Percentiles rank a stretch among this genome's conserved stretches.
These are phyloP conservation scores for Calliopum simillimum DNA, from an alignment of 2,888 invertebrate species.

Conservation along the genomic window DNA sequence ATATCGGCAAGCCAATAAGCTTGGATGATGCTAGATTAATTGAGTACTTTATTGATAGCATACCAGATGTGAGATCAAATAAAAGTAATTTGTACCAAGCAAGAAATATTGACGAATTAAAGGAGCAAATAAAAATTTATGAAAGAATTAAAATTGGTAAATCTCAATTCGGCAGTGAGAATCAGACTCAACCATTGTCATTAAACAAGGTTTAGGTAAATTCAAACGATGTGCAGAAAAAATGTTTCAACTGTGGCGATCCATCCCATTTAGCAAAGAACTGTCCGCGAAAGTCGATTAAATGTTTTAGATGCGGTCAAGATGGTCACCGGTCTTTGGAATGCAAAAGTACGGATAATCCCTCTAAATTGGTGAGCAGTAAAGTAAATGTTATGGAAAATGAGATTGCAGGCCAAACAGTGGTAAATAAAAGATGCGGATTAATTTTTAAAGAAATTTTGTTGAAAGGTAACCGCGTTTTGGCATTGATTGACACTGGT, in stretches of 20 bases:
- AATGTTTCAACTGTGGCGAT: constrained; percentile 11
- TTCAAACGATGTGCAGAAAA: background rate
- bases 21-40: constrained; percentile 28
- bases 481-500: too few relatives aligned
- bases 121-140: background rate
- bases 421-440: too few relatives aligned
- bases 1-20: constrained; percentile 18
- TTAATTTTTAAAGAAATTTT: too few relatives aligned
- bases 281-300: background rate
- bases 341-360: too few relatives aligned
- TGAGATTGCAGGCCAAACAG: too few relatives aligned
- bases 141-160: background rate
- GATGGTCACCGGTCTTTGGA: constrained; percentile 3
- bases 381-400: too few relatives aligned
- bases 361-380: too few relatives aligned
- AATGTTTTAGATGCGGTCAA: constrained; percentile 13
- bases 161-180: background rate
- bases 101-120: background rate
- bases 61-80: constrained; percentile 15
- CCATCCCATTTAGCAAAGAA: background rate
- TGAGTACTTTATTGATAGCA: constrained; percentile 30
- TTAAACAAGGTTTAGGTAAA: background rate
- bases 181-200: background rate
- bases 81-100: constrained; percentile 24
- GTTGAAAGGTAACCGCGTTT: too few relatives aligned